Evolutionary conservation across 2,888 invertebrate species (phyloP).

Genomic region (Allacma fusca): DNA sequence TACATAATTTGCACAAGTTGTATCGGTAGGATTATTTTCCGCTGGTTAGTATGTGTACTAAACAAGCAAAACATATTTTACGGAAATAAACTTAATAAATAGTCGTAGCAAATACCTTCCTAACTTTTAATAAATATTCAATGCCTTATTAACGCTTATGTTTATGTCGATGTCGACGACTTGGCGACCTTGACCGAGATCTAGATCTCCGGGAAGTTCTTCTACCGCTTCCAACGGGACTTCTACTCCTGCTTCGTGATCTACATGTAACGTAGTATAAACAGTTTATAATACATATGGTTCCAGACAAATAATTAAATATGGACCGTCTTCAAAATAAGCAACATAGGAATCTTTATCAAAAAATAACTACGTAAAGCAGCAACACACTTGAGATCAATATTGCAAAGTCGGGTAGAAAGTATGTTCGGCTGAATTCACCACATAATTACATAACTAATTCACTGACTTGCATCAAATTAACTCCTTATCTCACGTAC

Average conservation of each 20-base stretch:
- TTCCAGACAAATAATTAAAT: background rate
- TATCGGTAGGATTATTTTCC: background rate
- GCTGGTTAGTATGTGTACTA: background rate
- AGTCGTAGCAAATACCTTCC: background rate
- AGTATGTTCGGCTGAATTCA: too few species aligned
- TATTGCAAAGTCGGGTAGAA: too few species aligned
- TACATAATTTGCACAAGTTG: background rate
- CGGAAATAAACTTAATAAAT: background rate
- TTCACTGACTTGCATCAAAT: too few species aligned
- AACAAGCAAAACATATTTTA: background rate
- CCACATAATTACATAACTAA: too few species aligned
- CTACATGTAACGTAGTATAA: conserved; percentile 20
- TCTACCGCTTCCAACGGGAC: conserved; percentile 39
- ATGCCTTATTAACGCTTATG: conserved; percentile 47
- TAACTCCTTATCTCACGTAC: too few species aligned
- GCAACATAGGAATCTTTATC: background rate
- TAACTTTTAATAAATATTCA: conserved; percentile 19
- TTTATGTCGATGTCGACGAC: conserved; percentile 50
- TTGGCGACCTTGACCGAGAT: conserved; percentile 52
- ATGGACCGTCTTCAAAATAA: background rate
- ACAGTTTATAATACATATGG: background rate
- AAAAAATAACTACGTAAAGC: background rate
- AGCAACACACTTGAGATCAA: too few species aligned
- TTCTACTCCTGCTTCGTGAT: conserved; percentile 48
- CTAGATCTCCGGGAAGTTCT: conserved; percentile 42